Conservation (phyloP, 2,113 vertebrate species). For the Melanostigma gelatinosum region DNA sequence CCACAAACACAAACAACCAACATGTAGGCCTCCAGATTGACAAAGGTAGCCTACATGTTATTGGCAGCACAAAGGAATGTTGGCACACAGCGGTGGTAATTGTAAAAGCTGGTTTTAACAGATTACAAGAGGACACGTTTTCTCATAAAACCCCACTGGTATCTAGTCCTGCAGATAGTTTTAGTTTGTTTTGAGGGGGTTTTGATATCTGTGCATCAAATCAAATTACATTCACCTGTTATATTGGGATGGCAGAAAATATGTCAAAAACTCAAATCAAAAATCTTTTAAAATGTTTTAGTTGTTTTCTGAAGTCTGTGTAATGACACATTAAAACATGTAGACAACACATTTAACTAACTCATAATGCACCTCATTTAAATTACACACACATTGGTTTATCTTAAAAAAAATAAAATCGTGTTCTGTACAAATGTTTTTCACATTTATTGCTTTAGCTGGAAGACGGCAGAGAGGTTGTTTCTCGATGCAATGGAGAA, state of each 20-base stretch:
- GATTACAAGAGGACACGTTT: background rate
- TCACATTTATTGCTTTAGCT: constrained; percentile 82
- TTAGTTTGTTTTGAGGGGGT: background rate
- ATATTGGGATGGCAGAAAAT: background rate
- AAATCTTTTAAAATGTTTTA: background rate
- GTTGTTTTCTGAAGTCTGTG: background rate
- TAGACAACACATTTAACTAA: background rate
- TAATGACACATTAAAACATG: background rate
- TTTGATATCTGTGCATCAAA: background rate
- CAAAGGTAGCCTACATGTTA: background rate
- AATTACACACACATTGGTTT: background rate
- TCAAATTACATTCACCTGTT: background rate
- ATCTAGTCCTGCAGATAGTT: background rate
- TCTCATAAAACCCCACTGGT: background rate
- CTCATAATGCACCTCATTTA: background rate
- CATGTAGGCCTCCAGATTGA: background rate
- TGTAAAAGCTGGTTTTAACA: background rate
- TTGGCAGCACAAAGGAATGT: background rate
- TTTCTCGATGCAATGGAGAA: constrained; percentile 98
- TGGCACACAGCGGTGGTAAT: background rate
- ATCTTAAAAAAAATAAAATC: background rate
- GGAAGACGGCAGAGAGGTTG: constrained; percentile 96
- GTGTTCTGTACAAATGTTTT: background rate
- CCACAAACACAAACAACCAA: background rate
- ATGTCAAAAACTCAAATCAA: background rate